Conservation (phyloP, 2,113 vertebrate species). For the Ochotona princeps region DNA sequence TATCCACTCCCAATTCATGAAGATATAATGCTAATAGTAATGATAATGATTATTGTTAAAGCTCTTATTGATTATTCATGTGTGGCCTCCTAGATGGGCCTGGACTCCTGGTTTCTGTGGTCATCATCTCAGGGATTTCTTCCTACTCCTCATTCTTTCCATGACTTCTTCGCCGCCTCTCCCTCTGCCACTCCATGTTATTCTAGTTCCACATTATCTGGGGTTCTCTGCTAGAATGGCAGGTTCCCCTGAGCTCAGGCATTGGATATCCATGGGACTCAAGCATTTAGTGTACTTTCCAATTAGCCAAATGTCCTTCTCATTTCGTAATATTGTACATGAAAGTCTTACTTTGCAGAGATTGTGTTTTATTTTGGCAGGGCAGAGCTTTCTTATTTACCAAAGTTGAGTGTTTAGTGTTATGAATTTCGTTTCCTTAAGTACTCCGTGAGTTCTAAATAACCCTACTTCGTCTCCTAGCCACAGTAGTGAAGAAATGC, state of each 20-base stretch:
- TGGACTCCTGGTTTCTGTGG: too few species aligned
- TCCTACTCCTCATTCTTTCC: background rate
- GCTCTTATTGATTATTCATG: conserved; percentile 59
- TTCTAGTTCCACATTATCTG: background rate
- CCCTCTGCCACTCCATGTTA: background rate
- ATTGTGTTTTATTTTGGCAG: conserved; percentile 38
- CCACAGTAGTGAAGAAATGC: conserved; percentile 36
- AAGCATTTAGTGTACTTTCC: background rate
- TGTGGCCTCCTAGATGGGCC: background rate
- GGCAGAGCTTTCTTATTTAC: conserved; percentile 10
- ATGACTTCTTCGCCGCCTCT: background rate
- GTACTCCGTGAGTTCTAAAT: conserved; percentile 39
- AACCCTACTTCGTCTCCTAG: conserved; percentile 13
- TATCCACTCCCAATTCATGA: conserved; percentile 1
- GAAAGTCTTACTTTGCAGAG: conserved; percentile 66
- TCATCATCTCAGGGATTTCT: background rate
- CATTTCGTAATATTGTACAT: conserved; percentile 50
- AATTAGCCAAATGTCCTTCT: conserved; percentile 58
- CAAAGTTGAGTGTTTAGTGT: conserved; percentile 26
- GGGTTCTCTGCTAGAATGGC: background rate
- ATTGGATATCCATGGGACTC: background rate
- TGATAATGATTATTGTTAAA: conserved; percentile 18
- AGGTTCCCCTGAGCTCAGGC: background rate
- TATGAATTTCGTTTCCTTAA: conserved; percentile 35
- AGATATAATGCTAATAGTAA: conserved; percentile 17